Base-by-base conservation (phyloP, 1,140 invertebrate species). In the Steinernema khuongi region DNA sequence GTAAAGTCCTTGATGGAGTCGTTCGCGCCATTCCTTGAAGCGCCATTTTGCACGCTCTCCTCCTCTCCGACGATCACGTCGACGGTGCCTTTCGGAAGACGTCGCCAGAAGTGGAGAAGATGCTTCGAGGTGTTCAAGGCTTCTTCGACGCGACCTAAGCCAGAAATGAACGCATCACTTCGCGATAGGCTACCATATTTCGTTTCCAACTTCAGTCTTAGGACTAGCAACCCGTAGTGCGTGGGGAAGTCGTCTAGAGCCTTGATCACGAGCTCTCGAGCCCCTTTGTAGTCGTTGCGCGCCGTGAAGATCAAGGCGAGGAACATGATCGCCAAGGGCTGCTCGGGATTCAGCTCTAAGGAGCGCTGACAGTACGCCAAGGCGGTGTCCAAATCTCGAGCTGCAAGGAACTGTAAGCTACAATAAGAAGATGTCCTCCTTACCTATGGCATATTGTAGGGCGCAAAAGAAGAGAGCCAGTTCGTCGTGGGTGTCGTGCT, bases 241-340 rank as follows among this genome's bases (percentile, higher is more conserved):
- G 73, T 71, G 18, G 84, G 84, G 67, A 84, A 84, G n/a, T 84
- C 79, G 29, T 68, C 41, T 19, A 85, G 68, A 14, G 81, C 79
- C 17, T 81, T 76, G 43, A 78, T 72, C 14, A 85, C 82, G 0
- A 84, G 44, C 32, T 82, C 73, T 14, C 84, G 74, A 11, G 83
- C 83, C 1, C 77, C 73, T 75, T 84, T 84, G 70, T 80, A 80
- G 44, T 84, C 83, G 17, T 79, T 72, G 18, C 77, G 74, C 31
- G 83, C 83, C 0, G 83, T 84, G 66, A 85, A 85, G 28, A 84
- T 33, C 18, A 84, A 41, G 11, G 83, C 81, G 68, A 84, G 72
- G 17, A 84, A 71, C 83, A 84, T 85, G 32, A 83, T 73, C 1
- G 83, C 80, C 1, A 77, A 75, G 1, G 81, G 80, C 18, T 84